phyloP scores from a whole-genome alignment of 2,113 vertebrate genomes.

The Myodes glareolus region DNA sequence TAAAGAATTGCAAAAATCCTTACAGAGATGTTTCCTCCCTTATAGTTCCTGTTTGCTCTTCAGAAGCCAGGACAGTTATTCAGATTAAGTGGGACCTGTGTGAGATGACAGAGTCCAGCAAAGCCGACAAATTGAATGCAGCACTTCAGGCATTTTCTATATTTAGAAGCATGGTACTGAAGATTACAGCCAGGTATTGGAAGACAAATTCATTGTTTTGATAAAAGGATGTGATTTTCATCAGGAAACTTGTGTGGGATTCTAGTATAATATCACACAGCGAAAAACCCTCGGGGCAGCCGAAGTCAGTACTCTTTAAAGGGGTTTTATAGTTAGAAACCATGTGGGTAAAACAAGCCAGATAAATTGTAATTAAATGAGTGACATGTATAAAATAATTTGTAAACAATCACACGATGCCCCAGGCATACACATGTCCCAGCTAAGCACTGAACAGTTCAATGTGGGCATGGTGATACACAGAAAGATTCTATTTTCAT shows the following conservation, averaged over 20 bases:
- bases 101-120: neutral
- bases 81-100: neutral
- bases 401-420: neutral
- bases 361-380: slow-evolving; percentile 11
- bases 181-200: neutral
- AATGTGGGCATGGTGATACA: neutral
- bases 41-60: neutral
- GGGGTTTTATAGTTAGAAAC: neutral
- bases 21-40: neutral
- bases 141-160: neutral
- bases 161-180: neutral
- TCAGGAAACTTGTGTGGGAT: neutral
- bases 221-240: neutral
- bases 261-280: neutral
- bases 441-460: neutral
- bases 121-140: neutral
- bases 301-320: neutral
- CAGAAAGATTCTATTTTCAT: slow-evolving; percentile 16
- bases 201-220: neutral
- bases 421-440: neutral
- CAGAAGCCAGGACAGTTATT: neutral
- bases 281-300: neutral
- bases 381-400: neutral
- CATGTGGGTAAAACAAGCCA: slow-evolving; percentile 3
- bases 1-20: neutral